phyloP scores from a whole-genome alignment of 2,797 vertebrate genomes.

The Leptatherina wallacei region DNA sequence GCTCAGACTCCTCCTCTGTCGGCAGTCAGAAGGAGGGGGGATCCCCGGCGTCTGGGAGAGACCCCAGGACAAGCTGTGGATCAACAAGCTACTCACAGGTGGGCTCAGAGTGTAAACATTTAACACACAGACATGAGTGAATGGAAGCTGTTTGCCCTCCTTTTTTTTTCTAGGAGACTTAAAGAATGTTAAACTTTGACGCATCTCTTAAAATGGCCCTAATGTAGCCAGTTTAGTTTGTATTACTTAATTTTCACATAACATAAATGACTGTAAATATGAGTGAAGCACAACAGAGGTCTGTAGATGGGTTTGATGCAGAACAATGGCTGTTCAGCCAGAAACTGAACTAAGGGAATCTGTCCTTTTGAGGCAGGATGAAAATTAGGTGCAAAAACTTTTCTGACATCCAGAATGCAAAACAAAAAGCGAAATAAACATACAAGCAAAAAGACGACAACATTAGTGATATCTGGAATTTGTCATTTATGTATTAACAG shows the following conservation, averaged over 20 bases:
- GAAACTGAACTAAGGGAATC: too few species aligned
- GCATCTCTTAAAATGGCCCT: background rate
- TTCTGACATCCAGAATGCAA: background rate
- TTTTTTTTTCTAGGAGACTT: constrained; percentile 1
- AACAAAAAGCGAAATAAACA: background rate
- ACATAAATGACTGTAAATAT: background rate
- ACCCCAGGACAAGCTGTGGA: constrained; percentile 74
- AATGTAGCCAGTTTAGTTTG: background rate
- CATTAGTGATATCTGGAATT: background rate
- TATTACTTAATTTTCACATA: too few species aligned
- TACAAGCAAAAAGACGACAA: background rate
- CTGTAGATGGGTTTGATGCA: background rate
- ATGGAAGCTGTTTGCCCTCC: background rate
- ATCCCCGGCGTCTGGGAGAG: constrained; percentile 79
- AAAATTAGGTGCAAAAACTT: background rate
- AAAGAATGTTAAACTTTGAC: constrained; percentile 5
- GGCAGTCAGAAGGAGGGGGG: constrained; percentile 86
- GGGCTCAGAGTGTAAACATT: constrained; percentile 4
- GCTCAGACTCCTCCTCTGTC: constrained; percentile 85
- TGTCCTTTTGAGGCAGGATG: too few species aligned
- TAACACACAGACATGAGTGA: constrained; percentile 7
- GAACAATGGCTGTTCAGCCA: background rate
- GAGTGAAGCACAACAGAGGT: background rate
- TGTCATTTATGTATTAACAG: background rate
- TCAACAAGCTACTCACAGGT: constrained; percentile 78